Evolutionary conservation across 1,140 invertebrate genomes (phyloP).

Genomic region (Pseudomyrmex concolor): DNA sequence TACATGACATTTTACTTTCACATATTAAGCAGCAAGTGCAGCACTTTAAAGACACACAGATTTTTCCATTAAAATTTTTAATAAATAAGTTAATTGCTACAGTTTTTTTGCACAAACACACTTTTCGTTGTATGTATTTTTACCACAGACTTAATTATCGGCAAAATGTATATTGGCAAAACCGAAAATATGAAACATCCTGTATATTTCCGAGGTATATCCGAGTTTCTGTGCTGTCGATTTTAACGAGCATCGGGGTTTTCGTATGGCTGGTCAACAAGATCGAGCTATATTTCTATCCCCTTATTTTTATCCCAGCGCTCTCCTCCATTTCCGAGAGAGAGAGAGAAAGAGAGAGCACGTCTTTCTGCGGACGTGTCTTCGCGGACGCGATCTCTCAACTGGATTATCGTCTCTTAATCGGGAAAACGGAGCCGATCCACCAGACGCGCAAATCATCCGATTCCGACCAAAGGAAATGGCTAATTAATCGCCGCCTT

Average conservation of each 20-base stretch:
- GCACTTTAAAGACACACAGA: too few relatives aligned
- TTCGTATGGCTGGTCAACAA: conserved; percentile 46
- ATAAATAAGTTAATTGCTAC: too few relatives aligned
- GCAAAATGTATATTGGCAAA: not conserved
- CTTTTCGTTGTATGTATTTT: not conserved
- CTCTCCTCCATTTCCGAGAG: not conserved
- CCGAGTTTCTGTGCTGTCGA: conserved; percentile 47
- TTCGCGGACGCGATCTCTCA: conserved; percentile 21
- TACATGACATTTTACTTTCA: too few relatives aligned
- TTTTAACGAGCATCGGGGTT: conserved; percentile 46
- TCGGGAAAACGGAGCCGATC: conserved; percentile 7
- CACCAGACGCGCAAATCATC: not conserved
- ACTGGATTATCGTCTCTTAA: conserved; percentile 34
- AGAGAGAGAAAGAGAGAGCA: not conserved
- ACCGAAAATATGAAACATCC: conserved; percentile 4
- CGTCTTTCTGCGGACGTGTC: not conserved
- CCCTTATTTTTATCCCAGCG: conserved; percentile 42
- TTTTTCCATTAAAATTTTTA: too few relatives aligned
- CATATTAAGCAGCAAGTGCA: too few relatives aligned
- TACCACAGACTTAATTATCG: not conserved
- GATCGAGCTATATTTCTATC: conserved; percentile 32
- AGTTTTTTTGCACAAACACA: too few relatives aligned
- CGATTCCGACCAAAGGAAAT: conserved; percentile 5
- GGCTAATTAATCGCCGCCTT: conserved; percentile 17
- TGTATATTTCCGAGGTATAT: not conserved